These are phyloP conservation scores for Cyphomyrus plagiostoma DNA, from an alignment of 2,113 vertebrate genomes.

Conservation along the genomic window DNA sequence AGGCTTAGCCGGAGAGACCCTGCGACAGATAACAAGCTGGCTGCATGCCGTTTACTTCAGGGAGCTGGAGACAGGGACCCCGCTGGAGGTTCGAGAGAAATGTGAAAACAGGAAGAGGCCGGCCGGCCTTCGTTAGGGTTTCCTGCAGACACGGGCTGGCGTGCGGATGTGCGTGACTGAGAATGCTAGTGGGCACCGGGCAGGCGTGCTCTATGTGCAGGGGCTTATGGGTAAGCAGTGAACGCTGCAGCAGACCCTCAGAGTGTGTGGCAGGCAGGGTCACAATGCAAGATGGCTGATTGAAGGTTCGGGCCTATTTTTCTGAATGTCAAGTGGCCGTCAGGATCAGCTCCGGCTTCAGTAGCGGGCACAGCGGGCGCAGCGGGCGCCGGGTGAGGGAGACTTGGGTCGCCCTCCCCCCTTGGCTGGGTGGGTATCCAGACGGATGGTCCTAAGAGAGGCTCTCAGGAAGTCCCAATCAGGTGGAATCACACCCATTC, in stretches of 20 bases:
- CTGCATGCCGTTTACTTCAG: not conserved
- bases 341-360: not conserved
- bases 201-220: not conserved
- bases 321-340: not conserved
- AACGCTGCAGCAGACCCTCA: not conserved
- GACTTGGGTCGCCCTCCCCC: too few species aligned
- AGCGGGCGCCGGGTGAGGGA: not conserved
- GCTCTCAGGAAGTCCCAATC: not conserved
- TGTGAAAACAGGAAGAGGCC: not conserved
- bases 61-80: not conserved
- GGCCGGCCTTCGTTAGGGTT: not conserved
- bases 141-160: not conserved
- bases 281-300: not conserved
- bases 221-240: constrained; percentile 1
- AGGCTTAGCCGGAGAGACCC: not conserved
- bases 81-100: not conserved
- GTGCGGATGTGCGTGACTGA: not conserved
- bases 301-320: not conserved
- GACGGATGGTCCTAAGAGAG: not conserved
- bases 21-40: not conserved
- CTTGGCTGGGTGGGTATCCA: not conserved
- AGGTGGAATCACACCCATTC: not conserved
- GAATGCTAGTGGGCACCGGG: not conserved
- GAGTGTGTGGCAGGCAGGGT: not conserved
- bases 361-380: not conserved